Base-by-base conservation (phyloP, 2,113 vertebrate genomes). In the Lampris megalopsis region DNA sequence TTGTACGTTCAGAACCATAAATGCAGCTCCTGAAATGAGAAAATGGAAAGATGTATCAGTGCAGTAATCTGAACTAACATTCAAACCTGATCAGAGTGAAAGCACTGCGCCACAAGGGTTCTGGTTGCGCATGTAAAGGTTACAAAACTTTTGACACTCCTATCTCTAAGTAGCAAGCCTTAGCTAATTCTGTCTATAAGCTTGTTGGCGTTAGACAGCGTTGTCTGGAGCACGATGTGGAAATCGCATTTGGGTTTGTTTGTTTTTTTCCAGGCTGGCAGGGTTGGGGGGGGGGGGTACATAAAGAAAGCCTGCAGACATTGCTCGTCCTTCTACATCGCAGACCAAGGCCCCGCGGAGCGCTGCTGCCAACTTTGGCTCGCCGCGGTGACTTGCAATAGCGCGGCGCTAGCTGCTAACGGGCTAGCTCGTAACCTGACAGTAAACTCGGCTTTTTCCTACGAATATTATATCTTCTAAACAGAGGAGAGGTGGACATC, bases 201-300 rank as follows among this genome's bases (percentile, higher is more conserved):
- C 69, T 75, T 48, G 68, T 56, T 88, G 91, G 90, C 89, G 83
- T 88, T 90, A 79, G 63, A 0, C 60, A 64, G 58, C 64, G 66
- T 9, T 9, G 49, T 63, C 35, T 89, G 76, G 85, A 90, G 88
- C 83, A 80, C 88, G 77, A 40, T 13, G 1, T 9, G 5, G 10
- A 37, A 2, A 2, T 35, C 36, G 42, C 43, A 45, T 59, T 60
- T 42, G 9, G 6, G 24, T 24, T 24, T 24, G 24, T 24, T 24
- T 24, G 24, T 24, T 24, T 50, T 5, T 0, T 11, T 11, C n/a
- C 5, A 1, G 0, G 7, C 8, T 6, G 8, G 3, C 0, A 4
- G 6, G 49, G 0, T 8, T 0, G n/a, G n/a, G 1, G 2, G 4
- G 4, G 0, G 10, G 0, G 41, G 9, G 9, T 3, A 0, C 9